Conservation (phyloP, 2,888 invertebrate species). For the Plebejus argus region DNA sequence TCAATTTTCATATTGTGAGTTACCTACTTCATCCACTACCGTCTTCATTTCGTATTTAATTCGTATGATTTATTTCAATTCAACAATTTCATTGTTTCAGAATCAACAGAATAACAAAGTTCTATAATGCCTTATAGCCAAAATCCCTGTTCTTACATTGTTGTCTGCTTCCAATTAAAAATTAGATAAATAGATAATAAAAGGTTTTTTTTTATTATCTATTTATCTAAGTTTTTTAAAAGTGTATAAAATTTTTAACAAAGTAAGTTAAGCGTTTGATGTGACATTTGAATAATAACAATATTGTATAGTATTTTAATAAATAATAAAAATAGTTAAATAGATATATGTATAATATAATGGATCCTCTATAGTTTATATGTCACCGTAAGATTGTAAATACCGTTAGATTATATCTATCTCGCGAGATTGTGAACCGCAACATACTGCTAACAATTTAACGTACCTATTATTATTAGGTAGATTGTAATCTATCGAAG, state of each 20-base stretch:
- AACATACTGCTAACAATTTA: too few relatives aligned
- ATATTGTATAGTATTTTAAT: too few relatives aligned
- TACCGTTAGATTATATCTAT: too few relatives aligned
- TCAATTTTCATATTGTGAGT: too few relatives aligned
- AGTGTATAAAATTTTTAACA: background rate
- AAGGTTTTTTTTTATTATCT: background rate
- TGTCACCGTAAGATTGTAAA: too few relatives aligned
- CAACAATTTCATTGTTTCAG: background rate
- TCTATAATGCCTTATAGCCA: background rate
- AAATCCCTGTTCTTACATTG: slow-evolving; percentile 3
- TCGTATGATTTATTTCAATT: background rate
- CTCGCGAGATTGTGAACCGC: too few relatives aligned
- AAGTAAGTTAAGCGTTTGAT: background rate
- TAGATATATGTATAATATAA: background rate
- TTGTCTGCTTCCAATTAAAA: background rate
- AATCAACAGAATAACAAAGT: background rate
- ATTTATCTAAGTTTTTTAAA: background rate
- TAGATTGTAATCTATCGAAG: too few relatives aligned
- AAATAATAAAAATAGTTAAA: background rate
- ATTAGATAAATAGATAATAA: background rate
- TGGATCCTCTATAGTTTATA: too few relatives aligned
- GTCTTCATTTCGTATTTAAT: background rate
- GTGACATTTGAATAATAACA: background rate
- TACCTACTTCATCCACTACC: too few relatives aligned
- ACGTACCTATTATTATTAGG: too few relatives aligned